Evolutionary conservation across 2,797 vertebrate species (phyloP).

Genomic region (Phataginus tetradactyla): DNA sequence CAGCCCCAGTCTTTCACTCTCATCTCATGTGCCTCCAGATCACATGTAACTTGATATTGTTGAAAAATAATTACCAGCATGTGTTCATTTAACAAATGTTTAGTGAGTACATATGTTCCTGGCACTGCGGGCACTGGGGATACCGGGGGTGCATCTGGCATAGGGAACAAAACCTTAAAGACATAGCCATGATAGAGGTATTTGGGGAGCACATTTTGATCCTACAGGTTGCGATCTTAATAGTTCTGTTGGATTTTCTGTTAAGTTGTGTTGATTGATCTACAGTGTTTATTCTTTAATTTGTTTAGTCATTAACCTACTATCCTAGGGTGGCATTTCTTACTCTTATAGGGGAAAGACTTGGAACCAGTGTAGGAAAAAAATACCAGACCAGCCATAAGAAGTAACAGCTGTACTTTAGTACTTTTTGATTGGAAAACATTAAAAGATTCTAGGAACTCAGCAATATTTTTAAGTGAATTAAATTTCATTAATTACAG

Average conservation of each 20-base stretch:
- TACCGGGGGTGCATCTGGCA: not conserved
- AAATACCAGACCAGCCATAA: not conserved
- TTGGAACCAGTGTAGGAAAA: not conserved
- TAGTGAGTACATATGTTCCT: not conserved
- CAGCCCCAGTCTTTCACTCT: not conserved
- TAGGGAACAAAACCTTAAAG: not conserved
- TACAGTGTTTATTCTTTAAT: not conserved
- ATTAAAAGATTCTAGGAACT: not conserved
- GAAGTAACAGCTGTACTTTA: constrained; percentile 16
- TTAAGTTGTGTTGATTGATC: not conserved
- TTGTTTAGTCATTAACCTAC: not conserved
- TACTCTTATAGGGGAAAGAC: constrained; percentile 1
- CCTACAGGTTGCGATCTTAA: not conserved
- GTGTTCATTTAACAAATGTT: not conserved
- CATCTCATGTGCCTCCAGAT: not conserved
- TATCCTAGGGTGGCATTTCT: not conserved
- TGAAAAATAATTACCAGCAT: not conserved
- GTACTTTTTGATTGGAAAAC: not conserved
- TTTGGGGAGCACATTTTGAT: not conserved
- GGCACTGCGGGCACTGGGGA: not conserved
- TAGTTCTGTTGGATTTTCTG: not conserved
- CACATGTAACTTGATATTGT: not conserved
- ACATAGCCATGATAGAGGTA: not conserved
- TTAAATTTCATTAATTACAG: not conserved
- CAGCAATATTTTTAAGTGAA: not conserved